A percentile compares a stretch with the other conserved stretches of the same genome.
Evolutionary conservation across 2,888 invertebrate species (phyloP).

Genomic region (Macaria liturata): DNA sequence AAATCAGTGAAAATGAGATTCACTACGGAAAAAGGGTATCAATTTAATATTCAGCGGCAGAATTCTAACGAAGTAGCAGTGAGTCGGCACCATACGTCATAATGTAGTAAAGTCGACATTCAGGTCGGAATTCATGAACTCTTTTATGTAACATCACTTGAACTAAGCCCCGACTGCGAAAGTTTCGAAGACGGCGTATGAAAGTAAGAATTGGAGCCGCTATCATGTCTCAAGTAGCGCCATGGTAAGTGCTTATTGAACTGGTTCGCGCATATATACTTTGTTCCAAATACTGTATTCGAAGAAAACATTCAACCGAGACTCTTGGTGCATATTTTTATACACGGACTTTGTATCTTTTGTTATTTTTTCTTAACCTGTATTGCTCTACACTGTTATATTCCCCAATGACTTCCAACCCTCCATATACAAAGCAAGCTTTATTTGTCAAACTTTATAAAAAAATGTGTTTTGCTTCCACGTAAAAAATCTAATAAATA

Average conservation of each 20-base stretch:
- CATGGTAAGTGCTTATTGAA: constrained; percentile 34
- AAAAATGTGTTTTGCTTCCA: no score
- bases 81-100: constrained; percentile 47
- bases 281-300: not conserved
- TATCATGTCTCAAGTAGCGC: constrained; percentile 41
- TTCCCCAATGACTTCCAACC: no score
- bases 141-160: constrained; percentile 63
- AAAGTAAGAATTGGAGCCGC: constrained; percentile 58
- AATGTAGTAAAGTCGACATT: constrained; percentile 46
- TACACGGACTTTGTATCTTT: no score
- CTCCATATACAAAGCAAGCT: no score
- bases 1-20: constrained; percentile 57
- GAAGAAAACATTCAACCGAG: no score
- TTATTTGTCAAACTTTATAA: no score
- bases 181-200: constrained; percentile 59
- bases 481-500: no score
- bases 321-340: no score
- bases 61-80: constrained; percentile 42
- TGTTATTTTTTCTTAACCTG: no score
- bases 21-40: constrained; percentile 45
- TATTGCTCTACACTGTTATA: no score
- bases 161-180: constrained; percentile 52
- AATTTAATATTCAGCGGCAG: constrained; percentile 51
- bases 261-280: constrained; percentile 10
- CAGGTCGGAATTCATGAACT: constrained; percentile 53